Percentiles rank a stretch among this genome's conserved stretches.
These are phyloP conservation scores for Athalia circularis DNA, from an alignment of 2,888 invertebrate genomes.

Conservation along the genomic window DNA sequence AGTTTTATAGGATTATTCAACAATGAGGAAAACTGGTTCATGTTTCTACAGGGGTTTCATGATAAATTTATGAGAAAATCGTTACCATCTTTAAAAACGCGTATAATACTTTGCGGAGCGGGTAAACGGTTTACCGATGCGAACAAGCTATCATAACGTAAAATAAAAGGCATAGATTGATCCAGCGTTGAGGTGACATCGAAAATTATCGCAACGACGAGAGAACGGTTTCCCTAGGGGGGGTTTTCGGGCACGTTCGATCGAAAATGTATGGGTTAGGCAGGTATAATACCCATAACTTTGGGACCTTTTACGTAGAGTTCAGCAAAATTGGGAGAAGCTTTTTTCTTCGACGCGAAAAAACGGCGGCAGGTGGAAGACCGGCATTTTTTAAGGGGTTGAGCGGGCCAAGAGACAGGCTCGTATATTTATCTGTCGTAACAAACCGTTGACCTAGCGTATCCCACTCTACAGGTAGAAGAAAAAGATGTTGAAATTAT, in stretches of 20 bases:
- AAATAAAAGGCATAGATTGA: not conserved
- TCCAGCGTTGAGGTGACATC: slow-evolving; percentile 12
- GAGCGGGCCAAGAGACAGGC: not conserved
- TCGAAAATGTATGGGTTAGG: no score
- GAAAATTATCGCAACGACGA: slow-evolving; percentile 5
- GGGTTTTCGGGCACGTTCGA: no score
- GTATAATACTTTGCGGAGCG: not conserved
- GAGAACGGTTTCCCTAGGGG: not conserved
- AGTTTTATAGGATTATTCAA: slow-evolving; percentile 57
- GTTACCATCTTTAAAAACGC: not conserved
- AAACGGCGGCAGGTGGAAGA: no score
- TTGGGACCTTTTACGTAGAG: no score
- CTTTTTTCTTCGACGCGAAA: no score
- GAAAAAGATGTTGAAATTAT: slow-evolving; percentile 5
- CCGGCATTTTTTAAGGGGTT: no score
- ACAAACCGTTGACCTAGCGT: not conserved
- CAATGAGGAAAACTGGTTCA: slow-evolving; percentile 60
- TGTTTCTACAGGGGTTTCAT: slow-evolving; percentile 48
- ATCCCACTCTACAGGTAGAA: not conserved
- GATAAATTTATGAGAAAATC: slow-evolving; percentile 18
- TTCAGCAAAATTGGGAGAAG: no score
- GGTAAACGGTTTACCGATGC: slow-evolving; percentile 29
- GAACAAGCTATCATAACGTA: slow-evolving; percentile 5
- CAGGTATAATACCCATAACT: no score
- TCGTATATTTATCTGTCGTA: slow-evolving; percentile 1